Evolutionary conservation across 2,797 vertebrate species (phyloP).

Genomic region (Margarornis squamiger): DNA sequence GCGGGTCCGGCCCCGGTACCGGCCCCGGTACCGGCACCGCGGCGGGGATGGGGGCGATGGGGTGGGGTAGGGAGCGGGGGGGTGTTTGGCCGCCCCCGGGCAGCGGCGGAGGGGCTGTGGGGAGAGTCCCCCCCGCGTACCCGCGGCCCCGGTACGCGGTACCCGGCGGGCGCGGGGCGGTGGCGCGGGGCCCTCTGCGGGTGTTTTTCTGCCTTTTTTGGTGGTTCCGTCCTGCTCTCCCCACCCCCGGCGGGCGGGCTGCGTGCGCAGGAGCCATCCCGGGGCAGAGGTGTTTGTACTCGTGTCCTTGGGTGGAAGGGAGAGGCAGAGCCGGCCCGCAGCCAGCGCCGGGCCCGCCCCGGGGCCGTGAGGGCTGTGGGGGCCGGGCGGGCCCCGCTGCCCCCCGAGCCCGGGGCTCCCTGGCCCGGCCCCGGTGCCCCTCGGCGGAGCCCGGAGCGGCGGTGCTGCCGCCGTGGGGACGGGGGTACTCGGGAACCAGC

Average conservation of each 20-base stretch:
- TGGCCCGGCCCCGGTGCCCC: not conserved
- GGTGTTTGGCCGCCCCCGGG: not conserved
- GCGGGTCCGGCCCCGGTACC: no score
- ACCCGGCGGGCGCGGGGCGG: not conserved
- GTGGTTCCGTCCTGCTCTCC: not conserved
- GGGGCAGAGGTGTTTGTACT: constrained; percentile 54
- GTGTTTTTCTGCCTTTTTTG: not conserved
- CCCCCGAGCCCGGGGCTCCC: no score
- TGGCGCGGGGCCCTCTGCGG: not conserved
- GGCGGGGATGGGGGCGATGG: not conserved
- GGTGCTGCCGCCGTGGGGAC: not conserved
- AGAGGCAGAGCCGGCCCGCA: not conserved
- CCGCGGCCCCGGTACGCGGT: not conserved
- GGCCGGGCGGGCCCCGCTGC: not conserved
- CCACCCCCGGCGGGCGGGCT: not conserved
- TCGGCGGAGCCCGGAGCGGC: not conserved
- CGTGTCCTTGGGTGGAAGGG: constrained; percentile 49
- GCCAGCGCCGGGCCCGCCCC: not conserved
- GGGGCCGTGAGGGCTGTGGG: not conserved
- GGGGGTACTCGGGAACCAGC: rapidly evolving
- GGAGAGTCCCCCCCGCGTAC: not conserved
- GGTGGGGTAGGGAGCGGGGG: no score
- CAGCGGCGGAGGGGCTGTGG: not conserved
- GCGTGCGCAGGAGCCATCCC: constrained; percentile 54
- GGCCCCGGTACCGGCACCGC: not conserved